phyloP scores from a whole-genome alignment of 2,113 vertebrate genomes.

The Ariopsis seemanni region DNA sequence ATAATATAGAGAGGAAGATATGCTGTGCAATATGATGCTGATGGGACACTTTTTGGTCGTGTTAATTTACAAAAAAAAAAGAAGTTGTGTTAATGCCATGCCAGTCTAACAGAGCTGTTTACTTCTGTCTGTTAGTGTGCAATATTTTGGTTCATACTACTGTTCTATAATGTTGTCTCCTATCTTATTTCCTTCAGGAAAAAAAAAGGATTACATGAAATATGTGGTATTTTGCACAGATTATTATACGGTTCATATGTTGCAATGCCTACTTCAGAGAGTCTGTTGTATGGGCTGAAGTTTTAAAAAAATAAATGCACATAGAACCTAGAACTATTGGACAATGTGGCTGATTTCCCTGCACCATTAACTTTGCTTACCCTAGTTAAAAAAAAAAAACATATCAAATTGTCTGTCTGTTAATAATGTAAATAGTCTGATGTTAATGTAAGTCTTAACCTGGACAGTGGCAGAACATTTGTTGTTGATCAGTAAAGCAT shows the following conservation, averaged over 20 bases:
- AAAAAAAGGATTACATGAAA: constrained; percentile 49
- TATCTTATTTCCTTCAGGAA: constrained; percentile 53
- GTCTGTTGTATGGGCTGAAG: background rate
- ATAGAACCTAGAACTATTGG: constrained; percentile 7
- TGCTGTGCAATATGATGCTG: constrained; percentile 74
- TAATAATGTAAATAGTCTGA: constrained; percentile 51
- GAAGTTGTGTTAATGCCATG: constrained; percentile 65
- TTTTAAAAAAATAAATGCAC: background rate
- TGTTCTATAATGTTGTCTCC: constrained; percentile 52
- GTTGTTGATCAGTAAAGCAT: constrained; percentile 46
- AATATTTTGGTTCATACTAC: constrained; percentile 66
- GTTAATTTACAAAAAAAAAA: constrained; percentile 57
- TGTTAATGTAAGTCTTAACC: constrained; percentile 45
- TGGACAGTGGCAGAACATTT: constrained; percentile 47
- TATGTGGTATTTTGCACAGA: constrained; percentile 51
- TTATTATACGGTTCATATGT: constrained; percentile 25
- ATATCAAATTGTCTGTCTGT: constrained; percentile 50
- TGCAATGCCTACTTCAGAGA: constrained; percentile 3
- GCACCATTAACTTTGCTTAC: constrained; percentile 22
- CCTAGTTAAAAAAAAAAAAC: constrained; percentile 34
- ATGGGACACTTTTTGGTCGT: constrained; percentile 59
- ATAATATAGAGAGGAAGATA: constrained; percentile 21
- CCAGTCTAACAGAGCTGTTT: constrained; percentile 69
- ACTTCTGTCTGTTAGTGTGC: constrained; percentile 71
- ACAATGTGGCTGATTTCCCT: constrained; percentile 15